Conservation (phyloP, 2,797 vertebrate genomes). For the Gorsachius magnificus region DNA sequence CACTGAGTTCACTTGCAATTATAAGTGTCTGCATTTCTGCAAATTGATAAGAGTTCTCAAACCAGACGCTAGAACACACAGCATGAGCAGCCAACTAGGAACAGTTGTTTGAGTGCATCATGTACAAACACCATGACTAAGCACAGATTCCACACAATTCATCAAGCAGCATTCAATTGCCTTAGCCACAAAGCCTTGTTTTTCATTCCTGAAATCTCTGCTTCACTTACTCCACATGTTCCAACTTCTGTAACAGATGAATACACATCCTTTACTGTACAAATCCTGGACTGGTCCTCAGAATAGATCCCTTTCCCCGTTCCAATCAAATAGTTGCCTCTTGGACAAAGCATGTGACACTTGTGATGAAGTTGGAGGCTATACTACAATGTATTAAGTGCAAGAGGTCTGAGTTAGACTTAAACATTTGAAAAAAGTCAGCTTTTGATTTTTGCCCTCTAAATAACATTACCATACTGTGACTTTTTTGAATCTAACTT, state of each 20-base stretch:
- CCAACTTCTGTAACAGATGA: neutral
- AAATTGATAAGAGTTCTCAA: neutral
- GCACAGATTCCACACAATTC: neutral
- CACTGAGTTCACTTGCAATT: neutral
- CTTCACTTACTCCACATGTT: neutral
- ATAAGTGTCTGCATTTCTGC: neutral
- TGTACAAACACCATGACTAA: neutral
- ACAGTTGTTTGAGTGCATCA: neutral
- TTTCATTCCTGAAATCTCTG: neutral
- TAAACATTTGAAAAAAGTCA: neutral
- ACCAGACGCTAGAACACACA: neutral
- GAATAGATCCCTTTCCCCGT: neutral
- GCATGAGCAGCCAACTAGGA: neutral
- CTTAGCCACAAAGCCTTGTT: neutral
- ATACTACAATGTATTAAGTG: neutral
- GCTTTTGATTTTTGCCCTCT: neutral
- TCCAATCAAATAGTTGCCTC: neutral
- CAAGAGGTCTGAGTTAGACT: neutral
- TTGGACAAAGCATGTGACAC: neutral
- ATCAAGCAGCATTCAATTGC: neutral
- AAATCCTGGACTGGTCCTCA: neutral
- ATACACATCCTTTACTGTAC: neutral
- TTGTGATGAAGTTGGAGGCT: neutral
- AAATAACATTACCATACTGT: neutral
- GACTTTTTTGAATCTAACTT: neutral